phyloP scores from a whole-genome alignment of 92 coral and sea anemone species.

The Phenganax subtilis region DNA sequence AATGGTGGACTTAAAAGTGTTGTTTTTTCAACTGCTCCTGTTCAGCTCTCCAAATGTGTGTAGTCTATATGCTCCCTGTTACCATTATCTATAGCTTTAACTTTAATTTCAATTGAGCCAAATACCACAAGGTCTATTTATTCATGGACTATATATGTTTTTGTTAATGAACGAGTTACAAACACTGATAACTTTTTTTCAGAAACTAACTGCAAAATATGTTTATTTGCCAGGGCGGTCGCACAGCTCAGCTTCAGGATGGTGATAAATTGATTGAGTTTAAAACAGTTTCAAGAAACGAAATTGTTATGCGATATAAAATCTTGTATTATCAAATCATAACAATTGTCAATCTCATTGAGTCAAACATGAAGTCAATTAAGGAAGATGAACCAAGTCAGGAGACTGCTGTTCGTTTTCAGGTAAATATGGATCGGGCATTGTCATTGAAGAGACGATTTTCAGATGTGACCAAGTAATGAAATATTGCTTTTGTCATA shows the following conservation, averaged over 20 bases:
- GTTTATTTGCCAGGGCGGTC: slow-evolving; percentile 12
- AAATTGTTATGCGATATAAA: slow-evolving; percentile 30
- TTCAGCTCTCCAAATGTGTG: no score
- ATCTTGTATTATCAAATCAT: slow-evolving; percentile 31
- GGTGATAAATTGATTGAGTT: slow-evolving; percentile 34
- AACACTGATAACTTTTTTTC: neutral
- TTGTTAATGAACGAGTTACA: no score
- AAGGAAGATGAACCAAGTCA: slow-evolving; percentile 27
- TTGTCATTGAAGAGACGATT: neutral
- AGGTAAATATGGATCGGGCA: neutral
- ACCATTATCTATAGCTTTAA: no score
- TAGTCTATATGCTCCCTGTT: no score
- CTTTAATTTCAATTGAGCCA: no score
- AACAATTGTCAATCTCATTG: slow-evolving; percentile 7
- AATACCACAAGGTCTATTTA: no score
- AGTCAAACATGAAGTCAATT: slow-evolving; percentile 16
- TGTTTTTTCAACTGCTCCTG: no score
- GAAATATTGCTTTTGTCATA: no score
- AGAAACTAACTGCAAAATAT: neutral
- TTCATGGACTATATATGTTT: no score
- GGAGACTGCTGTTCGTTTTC: slow-evolving; percentile 21
- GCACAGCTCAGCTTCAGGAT: slow-evolving; percentile 15
- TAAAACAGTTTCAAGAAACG: slow-evolving; percentile 32
- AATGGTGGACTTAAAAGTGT: no score
- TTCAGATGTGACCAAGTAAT: no score